Evolutionary conservation across 1,140 invertebrate species (phyloP).

Genomic region (Muscidifurax raptorellus): DNA sequence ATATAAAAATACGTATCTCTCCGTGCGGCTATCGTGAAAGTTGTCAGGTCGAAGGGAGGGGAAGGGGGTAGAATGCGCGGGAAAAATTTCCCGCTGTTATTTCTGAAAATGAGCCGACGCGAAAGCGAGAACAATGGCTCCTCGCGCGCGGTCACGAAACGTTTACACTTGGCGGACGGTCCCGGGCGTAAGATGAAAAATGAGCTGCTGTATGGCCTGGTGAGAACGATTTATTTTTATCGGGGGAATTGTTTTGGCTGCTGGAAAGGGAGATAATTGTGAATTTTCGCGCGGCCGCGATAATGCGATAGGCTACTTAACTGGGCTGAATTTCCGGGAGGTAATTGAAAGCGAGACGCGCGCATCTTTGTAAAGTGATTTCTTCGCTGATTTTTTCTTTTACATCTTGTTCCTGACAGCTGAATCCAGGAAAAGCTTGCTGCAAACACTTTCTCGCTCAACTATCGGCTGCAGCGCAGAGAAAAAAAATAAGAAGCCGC

Average conservation of each 20-base stretch:
- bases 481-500: background rate
- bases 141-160: conserved; percentile 39
- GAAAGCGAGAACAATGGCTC: conserved; percentile 52
- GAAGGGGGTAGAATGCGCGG: conserved; percentile 13
- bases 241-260: conserved; percentile 48
- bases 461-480: background rate
- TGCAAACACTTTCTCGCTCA: no score
- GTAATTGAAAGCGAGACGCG: conserved; percentile 1
- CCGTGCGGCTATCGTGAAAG: conserved; percentile 28
- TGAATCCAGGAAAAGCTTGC: no score
- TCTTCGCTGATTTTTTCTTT: no score
- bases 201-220: background rate
- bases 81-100: conserved; percentile 60
- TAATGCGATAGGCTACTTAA: no score
- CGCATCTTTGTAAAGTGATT: background rate
- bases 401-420: no score
- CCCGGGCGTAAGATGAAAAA: conserved; percentile 39
- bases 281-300: background rate
- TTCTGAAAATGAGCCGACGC: conserved; percentile 60
- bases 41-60: conserved; percentile 55
- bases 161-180: conserved; percentile 27
- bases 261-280: conserved; percentile 45
- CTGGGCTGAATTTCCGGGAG: background rate
- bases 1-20: conserved; percentile 10
- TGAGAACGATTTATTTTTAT: conserved; percentile 30